phyloP scores from a whole-genome alignment of 2,797 vertebrate species.

The Buceros bicornis region DNA sequence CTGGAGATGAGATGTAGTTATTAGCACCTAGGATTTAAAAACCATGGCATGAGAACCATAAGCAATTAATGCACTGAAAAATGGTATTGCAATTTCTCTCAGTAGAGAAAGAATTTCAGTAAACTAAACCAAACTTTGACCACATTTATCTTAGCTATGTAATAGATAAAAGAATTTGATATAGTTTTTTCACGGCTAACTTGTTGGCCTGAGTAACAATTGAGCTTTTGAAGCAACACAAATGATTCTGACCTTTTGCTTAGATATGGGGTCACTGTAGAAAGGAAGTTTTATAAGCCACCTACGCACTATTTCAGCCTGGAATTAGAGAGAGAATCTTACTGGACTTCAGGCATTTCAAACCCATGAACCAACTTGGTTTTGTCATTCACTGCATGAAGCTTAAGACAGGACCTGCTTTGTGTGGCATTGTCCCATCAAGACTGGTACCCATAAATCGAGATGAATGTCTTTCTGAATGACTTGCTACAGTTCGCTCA shows the following conservation, averaged over 20 bases:
- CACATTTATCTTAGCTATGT: conserved; percentile 73
- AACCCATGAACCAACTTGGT: conserved; percentile 40
- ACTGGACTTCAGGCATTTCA: conserved; percentile 60
- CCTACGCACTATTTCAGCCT: conserved; percentile 64
- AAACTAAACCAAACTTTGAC: conserved; percentile 62
- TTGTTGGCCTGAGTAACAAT: conserved; percentile 75
- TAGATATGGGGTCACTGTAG: conserved; percentile 73
- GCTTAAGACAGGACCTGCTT: conserved; percentile 37
- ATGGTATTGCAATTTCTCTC: neutral
- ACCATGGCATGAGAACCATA: neutral
- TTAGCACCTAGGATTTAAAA: conserved; percentile 9
- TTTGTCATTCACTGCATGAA: neutral
- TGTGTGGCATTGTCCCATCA: conserved; percentile 42
- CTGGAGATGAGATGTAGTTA: conserved; percentile 11
- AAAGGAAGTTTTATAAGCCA: conserved; percentile 79
- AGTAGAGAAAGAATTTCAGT: conserved; percentile 33
- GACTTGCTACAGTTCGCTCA: neutral
- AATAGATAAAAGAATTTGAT: conserved; percentile 64
- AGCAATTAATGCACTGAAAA: neutral
- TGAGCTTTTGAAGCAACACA: conserved; percentile 73
- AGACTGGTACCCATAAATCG: conserved; percentile 44
- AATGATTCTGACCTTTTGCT: conserved; percentile 75
- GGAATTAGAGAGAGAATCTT: conserved; percentile 39
- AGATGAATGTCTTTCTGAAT: conserved; percentile 36
- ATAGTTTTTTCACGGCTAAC: conserved; percentile 64